Conservation (phyloP, 2,797 vertebrate species). For the Squalus acanthias region DNA sequence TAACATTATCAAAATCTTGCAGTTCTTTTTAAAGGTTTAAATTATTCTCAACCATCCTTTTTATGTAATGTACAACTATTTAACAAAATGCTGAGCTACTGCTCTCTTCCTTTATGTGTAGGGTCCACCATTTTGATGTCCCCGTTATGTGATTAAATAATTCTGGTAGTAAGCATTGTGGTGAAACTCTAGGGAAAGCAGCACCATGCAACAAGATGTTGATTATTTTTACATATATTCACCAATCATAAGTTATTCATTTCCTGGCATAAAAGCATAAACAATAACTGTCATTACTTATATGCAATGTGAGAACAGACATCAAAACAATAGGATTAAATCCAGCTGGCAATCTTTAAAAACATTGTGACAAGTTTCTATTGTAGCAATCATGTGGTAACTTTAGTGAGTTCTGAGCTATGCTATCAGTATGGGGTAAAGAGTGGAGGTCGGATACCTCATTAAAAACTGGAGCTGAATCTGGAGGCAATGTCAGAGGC, state of each 20-base stretch:
- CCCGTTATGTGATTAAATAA: background rate
- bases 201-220: background rate
- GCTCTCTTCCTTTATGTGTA: conserved; percentile 64
- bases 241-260: background rate
- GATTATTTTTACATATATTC: background rate
- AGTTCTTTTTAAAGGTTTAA: background rate
- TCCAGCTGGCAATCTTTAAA: background rate
- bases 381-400: background rate
- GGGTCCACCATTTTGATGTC: conserved; percentile 44
- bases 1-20: background rate
- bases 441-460: background rate
- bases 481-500: background rate
- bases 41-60: background rate
- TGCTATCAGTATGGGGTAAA: background rate
- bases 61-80: conserved; percentile 56
- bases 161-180: background rate
- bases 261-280: background rate
- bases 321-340: background rate
- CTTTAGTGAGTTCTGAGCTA: background rate
- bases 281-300: background rate
- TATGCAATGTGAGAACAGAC: background rate
- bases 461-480: background rate
- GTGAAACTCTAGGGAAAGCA: background rate
- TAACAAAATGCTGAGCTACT: conserved; percentile 62
- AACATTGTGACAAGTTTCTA: background rate